Conservation (phyloP, 1,140 invertebrate species). For the Augochlora pura region DNA sequence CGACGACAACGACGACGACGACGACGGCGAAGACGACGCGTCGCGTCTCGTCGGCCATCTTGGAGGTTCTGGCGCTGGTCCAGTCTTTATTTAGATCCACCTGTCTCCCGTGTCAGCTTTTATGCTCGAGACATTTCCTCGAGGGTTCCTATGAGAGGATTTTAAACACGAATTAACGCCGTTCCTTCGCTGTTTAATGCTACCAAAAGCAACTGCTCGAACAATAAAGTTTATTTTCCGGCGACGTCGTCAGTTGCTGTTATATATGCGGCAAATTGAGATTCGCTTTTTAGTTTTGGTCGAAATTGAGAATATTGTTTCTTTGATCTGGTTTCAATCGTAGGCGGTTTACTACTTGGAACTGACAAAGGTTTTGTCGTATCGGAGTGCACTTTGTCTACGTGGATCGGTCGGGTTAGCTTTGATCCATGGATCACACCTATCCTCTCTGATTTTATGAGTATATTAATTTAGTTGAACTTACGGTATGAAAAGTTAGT, state of each 20-base stretch:
- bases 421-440: no score
- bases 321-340: no score
- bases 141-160: slow-evolving; percentile 62
- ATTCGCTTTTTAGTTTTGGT: background rate
- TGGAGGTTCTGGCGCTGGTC: slow-evolving; percentile 75
- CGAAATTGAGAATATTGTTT: background rate
- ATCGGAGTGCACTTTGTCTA: no score
- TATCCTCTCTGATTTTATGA: no score
- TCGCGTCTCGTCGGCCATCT: slow-evolving; percentile 72
- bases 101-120: slow-evolving; percentile 77
- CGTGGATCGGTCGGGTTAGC: no score
- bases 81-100: slow-evolving; percentile 81
- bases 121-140: slow-evolving; percentile 58
- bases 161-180: slow-evolving; percentile 63
- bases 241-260: no score
- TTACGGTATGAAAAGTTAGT: no score
- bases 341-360: no score
- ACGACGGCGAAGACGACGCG: slow-evolving; percentile 53
- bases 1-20: slow-evolving; percentile 23
- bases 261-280: background rate
- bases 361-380: no score
- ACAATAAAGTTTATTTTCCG: background rate
- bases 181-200: slow-evolving; percentile 49
- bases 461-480: no score
- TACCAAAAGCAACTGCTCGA: slow-evolving; percentile 8